A percentile compares a stretch with the other conserved stretches of the same genome.
Conservation (phyloP, 2,797 vertebrate species). For the Potorous gilbertii region DNA sequence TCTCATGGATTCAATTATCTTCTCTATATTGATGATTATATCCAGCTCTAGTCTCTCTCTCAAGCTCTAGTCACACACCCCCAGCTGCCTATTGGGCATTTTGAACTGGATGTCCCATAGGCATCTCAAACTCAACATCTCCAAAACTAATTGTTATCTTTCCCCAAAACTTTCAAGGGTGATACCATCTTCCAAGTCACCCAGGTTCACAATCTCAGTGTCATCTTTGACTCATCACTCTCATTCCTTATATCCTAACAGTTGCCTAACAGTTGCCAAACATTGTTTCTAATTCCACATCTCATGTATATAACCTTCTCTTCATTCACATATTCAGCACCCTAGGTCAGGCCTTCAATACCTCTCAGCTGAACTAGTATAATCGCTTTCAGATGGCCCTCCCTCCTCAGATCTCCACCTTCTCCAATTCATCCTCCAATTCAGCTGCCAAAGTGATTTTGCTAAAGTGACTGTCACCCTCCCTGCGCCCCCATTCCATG, state of each 20-base stretch:
- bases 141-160: not conserved
- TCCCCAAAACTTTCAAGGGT: not conserved
- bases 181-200: not conserved
- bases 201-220: not conserved
- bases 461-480: not conserved
- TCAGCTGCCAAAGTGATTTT: not conserved
- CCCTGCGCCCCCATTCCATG: not conserved
- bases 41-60: not conserved
- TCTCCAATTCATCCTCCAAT: not conserved
- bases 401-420: not conserved
- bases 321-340: not conserved
- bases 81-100: not conserved
- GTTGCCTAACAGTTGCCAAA: not conserved
- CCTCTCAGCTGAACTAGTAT: not conserved
- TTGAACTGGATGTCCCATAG: not conserved
- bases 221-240: not conserved
- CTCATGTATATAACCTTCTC: not conserved
- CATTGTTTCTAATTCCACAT: not conserved
- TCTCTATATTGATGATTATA: not conserved
- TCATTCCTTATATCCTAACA: not conserved
- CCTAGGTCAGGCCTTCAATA: not conserved
- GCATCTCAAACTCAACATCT: not conserved
- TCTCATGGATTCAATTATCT: not conserved
- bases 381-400: not conserved
- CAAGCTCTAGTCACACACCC: not conserved